Evolutionary conservation across 2,113 vertebrate genomes (phyloP).

Genomic region (Carettochelys insculpta): DNA sequence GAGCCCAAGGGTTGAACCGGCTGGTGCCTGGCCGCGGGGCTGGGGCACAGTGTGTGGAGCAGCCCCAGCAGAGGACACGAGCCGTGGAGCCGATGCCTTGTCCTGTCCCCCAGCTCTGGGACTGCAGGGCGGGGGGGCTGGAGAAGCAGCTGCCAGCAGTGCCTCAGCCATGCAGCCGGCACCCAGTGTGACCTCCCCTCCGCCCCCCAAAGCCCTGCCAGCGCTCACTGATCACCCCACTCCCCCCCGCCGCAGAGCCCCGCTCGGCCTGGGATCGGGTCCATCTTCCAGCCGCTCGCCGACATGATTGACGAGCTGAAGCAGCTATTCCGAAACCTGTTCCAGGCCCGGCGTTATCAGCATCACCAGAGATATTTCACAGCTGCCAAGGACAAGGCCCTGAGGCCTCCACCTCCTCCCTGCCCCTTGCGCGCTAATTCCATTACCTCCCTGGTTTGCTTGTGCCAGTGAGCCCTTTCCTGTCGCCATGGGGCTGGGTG

Average conservation of each 20-base stretch:
- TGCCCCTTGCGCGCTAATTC: background rate
- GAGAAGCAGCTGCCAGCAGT: background rate
- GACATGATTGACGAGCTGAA: background rate
- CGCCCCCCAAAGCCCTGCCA: background rate
- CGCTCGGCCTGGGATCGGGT: background rate
- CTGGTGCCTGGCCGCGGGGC: too few relatives aligned
- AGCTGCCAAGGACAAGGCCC: background rate
- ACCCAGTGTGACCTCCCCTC: background rate
- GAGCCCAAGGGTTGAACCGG: too few relatives aligned
- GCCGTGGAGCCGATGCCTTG: too few relatives aligned
- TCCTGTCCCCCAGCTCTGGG: background rate
- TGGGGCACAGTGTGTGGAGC: too few relatives aligned
- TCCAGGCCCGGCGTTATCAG: background rate
- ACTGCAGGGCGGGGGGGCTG: background rate
- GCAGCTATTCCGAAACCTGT: background rate
- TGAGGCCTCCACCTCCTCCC: background rate
- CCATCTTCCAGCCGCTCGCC: background rate
- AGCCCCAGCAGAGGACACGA: background rate
- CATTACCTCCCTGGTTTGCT: background rate
- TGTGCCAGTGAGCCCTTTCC: conserved; percentile 55
- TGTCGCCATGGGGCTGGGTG: conserved; percentile 38
- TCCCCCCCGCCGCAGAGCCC: background rate
- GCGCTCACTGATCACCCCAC: background rate
- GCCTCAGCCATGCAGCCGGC: background rate
- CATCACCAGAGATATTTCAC: background rate